Percentiles rank a stretch among this genome's conserved stretches.
phyloP scores from a whole-genome alignment of 2,797 vertebrate genomes.

The Microcaecilia unicolor region DNA sequence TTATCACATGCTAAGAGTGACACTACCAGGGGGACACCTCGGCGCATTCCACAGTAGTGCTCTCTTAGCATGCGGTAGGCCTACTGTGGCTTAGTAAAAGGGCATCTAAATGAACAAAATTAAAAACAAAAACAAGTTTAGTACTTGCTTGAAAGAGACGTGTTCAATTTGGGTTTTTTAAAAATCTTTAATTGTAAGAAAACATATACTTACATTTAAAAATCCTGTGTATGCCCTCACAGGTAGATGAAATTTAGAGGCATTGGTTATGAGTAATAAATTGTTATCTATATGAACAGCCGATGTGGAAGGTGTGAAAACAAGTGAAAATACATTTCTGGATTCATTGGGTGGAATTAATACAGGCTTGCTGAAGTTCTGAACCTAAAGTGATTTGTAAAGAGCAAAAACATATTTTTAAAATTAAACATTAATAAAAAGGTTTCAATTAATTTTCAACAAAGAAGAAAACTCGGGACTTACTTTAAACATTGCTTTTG shows the following conservation, averaged over 20 bases:
- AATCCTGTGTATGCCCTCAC: conserved; percentile 94
- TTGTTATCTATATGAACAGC: conserved; percentile 92
- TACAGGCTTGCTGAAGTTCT: conserved; percentile 87
- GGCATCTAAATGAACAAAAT: too few species aligned
- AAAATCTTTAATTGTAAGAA: conserved; percentile 3
- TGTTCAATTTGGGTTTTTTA: too few species aligned
- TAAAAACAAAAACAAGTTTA: too few species aligned
- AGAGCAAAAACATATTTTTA: conserved; percentile 19
- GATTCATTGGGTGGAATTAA: conserved; percentile 82
- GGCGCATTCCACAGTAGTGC: too few species aligned
- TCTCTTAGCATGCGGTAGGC: too few species aligned
- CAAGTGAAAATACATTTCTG: conserved; percentile 84
- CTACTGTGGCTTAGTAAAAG: too few species aligned
- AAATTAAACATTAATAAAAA: conserved; percentile 7
- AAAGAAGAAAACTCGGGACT: conserved; percentile 11
- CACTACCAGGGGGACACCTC: too few species aligned
- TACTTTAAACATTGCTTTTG: conserved; percentile 87
- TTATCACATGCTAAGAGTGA: too few species aligned
- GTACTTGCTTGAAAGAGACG: too few species aligned
- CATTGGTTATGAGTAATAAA: conserved; percentile 93
- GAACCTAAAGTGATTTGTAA: conserved; percentile 59
- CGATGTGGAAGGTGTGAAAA: conserved; percentile 83
- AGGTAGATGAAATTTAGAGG: conserved; percentile 93
- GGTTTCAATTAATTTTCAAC: neutral
- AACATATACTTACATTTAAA: conserved; percentile 77